Evolutionary conservation across 1,140 invertebrate species (phyloP).

Genomic region (Pseudomyrmex concolor): DNA sequence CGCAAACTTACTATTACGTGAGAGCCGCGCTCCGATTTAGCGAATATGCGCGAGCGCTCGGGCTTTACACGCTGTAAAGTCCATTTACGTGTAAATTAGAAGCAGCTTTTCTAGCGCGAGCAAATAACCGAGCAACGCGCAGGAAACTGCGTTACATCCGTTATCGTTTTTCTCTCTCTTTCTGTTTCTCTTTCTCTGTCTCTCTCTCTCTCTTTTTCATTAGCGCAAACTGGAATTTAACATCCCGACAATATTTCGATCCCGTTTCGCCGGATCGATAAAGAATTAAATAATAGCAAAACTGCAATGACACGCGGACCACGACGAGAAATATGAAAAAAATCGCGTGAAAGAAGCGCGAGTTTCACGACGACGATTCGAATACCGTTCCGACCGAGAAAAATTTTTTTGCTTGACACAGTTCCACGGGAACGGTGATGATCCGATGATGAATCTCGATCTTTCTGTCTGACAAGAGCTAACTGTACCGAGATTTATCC

Average conservation of each 20-base stretch:
- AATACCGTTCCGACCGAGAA: slow-evolving; percentile 17
- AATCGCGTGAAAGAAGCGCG: not conserved
- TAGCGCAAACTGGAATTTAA: too few species aligned
- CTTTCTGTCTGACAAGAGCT: not conserved
- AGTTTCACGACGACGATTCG: slow-evolving; percentile 4
- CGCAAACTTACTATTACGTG: slow-evolving; percentile 15
- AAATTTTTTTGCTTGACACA: slow-evolving; percentile 33
- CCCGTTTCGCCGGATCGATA: not conserved
- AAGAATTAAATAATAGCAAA: not conserved
- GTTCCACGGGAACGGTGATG: slow-evolving; percentile 36
- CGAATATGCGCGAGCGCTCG: not conserved
- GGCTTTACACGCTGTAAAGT: not conserved
- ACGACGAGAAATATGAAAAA: not conserved
- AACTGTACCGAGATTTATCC: slow-evolving; percentile 52
- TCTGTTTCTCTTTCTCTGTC: too few species aligned
- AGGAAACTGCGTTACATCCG: not conserved
- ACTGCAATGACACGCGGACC: not conserved
- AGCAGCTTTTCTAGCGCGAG: not conserved
- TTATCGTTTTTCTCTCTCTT: not conserved
- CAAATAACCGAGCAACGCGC: not conserved
- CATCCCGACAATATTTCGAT: not conserved
- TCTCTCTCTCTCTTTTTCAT: too few species aligned
- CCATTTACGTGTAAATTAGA: slow-evolving; percentile 17
- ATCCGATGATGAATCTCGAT: slow-evolving; percentile 45
- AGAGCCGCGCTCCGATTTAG: not conserved